These are phyloP conservation scores for Sarcophaga rosellei DNA, from an alignment of 2,888 invertebrate genomes.

Conservation along the genomic window DNA sequence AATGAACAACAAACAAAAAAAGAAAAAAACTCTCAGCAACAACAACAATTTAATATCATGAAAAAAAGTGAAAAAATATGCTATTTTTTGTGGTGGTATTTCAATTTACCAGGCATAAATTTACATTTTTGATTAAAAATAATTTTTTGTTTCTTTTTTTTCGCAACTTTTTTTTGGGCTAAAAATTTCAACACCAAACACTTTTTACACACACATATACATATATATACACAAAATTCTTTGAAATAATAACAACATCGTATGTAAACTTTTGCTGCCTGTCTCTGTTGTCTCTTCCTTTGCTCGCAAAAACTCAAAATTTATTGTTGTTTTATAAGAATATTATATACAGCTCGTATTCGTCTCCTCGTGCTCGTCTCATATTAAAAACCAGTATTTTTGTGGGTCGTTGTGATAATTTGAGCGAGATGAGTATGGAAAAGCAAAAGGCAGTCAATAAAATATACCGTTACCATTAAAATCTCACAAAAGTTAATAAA, in stretches of 20 bases:
- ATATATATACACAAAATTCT: too few species aligned
- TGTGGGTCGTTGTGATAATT: not conserved
- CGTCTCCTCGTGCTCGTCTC: too few species aligned
- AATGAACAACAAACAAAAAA: constrained; percentile 25
- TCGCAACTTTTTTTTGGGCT: not conserved
- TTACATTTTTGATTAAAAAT: constrained; percentile 58
- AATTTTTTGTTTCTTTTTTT: constrained; percentile 7
- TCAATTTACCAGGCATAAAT: constrained; percentile 54
- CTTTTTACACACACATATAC: too few species aligned
- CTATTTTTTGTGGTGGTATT: constrained; percentile 20
- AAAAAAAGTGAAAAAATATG: constrained; percentile 12
- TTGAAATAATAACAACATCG: too few species aligned
- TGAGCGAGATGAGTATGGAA: not conserved
- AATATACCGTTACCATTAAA: constrained; percentile 49
- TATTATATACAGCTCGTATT: not conserved
- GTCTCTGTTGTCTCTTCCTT: not conserved
- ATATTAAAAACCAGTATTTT: too few species aligned
- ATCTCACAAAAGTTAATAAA: constrained; percentile 49
- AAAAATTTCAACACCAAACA: too few species aligned
- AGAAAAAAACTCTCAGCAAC: too few species aligned
- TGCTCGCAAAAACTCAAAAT: too few species aligned
- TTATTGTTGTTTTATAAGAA: not conserved
- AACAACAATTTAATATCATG: too few species aligned
- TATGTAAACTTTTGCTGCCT: not conserved
- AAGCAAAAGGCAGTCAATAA: not conserved